A percentile compares a stretch with the other conserved stretches of the same genome.
These are phyloP conservation scores for Amphipoea oculea DNA, from an alignment of 2,888 invertebrate genomes.

Conservation along the genomic window DNA sequence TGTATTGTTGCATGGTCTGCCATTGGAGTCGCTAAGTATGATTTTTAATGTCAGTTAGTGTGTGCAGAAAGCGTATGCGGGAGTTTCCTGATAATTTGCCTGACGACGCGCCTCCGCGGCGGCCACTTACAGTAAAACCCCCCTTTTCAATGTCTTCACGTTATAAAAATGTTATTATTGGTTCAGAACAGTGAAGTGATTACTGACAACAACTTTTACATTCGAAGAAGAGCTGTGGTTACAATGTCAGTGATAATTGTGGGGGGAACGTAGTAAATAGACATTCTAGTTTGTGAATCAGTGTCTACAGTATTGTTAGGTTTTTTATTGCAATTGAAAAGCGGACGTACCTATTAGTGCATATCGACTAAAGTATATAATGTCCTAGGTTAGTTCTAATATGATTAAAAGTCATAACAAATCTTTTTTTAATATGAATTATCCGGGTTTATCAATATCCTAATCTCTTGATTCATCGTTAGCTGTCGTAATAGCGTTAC, in stretches of 20 bases:
- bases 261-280: slow-evolving; percentile 42
- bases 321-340: slow-evolving; percentile 48
- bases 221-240: slow-evolving; percentile 55
- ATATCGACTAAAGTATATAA: slow-evolving; percentile 38
- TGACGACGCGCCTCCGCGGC: slow-evolving; percentile 76
- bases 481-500: slow-evolving; percentile 29
- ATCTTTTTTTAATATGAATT: slow-evolving; percentile 24
- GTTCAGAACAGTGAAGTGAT: slow-evolving; percentile 54
- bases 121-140: slow-evolving; percentile 78
- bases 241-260: slow-evolving; percentile 63
- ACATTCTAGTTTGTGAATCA: slow-evolving; percentile 49
- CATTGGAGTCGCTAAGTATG: slow-evolving; percentile 81
- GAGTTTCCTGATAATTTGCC: slow-evolving; percentile 85
- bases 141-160: slow-evolving; percentile 73
- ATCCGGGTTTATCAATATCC: slow-evolving; percentile 32
- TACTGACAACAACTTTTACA: slow-evolving; percentile 55
- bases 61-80: slow-evolving; percentile 89
- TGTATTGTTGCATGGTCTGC: slow-evolving; percentile 72
- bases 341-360: slow-evolving; percentile 33
- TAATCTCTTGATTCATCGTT: slow-evolving; percentile 51
- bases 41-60: slow-evolving; percentile 83
- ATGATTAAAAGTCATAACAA: slow-evolving; percentile 26
- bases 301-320: slow-evolving; percentile 50
- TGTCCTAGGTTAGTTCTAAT: slow-evolving; percentile 39
- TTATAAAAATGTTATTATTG: slow-evolving; percentile 73